Evolutionary conservation across 2,888 invertebrate genomes (phyloP).

Genomic region (Reticulitermes lucifugus): DNA sequence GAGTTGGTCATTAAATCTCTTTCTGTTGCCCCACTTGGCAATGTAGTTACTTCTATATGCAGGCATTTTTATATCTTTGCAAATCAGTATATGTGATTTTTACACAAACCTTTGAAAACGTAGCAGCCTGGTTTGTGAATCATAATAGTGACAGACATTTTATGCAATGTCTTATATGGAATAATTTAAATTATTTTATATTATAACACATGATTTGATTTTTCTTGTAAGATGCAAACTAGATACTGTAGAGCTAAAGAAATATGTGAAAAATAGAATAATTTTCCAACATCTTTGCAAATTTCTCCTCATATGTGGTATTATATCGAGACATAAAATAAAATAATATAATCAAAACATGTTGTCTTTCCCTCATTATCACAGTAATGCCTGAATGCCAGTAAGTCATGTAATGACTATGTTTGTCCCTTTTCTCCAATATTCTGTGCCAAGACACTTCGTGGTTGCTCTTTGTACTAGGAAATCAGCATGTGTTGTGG

Average conservation of each 20-base stretch:
- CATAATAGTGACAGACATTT: neutral
- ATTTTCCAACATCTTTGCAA: neutral
- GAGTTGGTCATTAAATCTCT: neutral
- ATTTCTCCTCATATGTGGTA: neutral
- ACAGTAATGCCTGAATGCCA: neutral
- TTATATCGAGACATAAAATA: neutral
- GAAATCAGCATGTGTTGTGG: neutral
- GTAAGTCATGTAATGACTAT: neutral
- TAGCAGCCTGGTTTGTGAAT: neutral
- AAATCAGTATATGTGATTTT: neutral
- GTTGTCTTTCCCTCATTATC: neutral
- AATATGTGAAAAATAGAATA: neutral
- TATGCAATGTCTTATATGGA: too few relatives aligned
- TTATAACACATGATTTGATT: neutral
- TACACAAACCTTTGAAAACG: neutral
- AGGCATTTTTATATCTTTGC: neutral
- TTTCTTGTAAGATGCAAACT: neutral
- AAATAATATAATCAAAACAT: conserved; percentile 13
- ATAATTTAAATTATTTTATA: neutral
- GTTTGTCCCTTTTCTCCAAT: neutral
- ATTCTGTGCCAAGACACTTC: neutral
- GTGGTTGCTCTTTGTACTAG: neutral
- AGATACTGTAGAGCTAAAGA: neutral
- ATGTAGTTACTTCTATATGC: neutral
- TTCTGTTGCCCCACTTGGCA: neutral